Evolutionary conservation across 2,888 invertebrate species (phyloP), one percentile per base, ranked within the genome.

Genomic region (Nomada ferruginata): DNA sequence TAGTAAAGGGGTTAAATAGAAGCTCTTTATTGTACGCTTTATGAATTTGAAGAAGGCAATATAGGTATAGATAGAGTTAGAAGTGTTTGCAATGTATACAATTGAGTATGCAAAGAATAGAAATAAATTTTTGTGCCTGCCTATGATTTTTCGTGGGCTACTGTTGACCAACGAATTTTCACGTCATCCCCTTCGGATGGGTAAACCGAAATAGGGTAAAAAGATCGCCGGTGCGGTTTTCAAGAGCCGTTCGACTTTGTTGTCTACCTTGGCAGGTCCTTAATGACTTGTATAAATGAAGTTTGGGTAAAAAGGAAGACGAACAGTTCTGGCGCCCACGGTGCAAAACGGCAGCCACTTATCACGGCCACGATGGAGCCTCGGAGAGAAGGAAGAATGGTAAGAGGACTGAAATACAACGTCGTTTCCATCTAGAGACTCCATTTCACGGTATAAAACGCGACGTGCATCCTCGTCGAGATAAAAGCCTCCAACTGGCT

Each of bases 391-490:
- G 36, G 65, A 61, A 65, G 85, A 80, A 85, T 85, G 82, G 85
- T 42, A 71, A 79, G 87, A 79, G 84, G 82, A 74, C 84, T 86
- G 84, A 90, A 89, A 89, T 89, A 87, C 89, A 90, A 89, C 90
- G 85, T 86, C 87, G 82, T 84, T 87, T 85, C 82, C 89, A 89
- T 89, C 87, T 86, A 86, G 86, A 85, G 90, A 90, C 89, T 91
- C 90, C 91, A 92, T 92, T 92, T 92, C 92, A 92, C 92, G 92
- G 89, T 92, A 89, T 91, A 91, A 36, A 36, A 92, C 88, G 85
- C 82, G 85, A 85, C 90, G 10, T 42, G 86, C 88, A 90, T 89
- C 88, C 90, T 81, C 85, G 86, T 82, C 60, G 52, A 76, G 88
- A 90, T 90, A 88, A 90, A 91, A 89, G 87, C 87, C 75, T 78